phyloP scores from a whole-genome alignment of 2,888 invertebrate species.

The Apotomis turbidana region DNA sequence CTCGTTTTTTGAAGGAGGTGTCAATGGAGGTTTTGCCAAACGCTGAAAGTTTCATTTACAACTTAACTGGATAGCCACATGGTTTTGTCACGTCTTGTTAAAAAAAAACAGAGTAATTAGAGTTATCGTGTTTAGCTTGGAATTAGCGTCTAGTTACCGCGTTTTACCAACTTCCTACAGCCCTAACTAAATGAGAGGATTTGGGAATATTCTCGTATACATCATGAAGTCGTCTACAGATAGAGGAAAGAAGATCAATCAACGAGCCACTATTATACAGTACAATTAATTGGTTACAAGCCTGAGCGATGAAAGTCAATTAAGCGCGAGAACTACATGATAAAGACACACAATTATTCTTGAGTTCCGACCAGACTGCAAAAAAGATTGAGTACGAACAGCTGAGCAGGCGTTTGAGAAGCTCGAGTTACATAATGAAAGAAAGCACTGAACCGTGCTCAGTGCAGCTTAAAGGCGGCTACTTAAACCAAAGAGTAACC shows the following conservation, averaged over 20 bases:
- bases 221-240: not conserved
- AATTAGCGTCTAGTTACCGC: too few species aligned
- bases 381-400: slow-evolving; percentile 52
- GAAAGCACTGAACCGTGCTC: slow-evolving; percentile 53
- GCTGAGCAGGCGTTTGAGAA: slow-evolving; percentile 50
- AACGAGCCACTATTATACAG: not conserved
- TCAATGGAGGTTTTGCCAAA: too few species aligned
- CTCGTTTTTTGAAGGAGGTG: too few species aligned
- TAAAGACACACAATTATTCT: slow-evolving; percentile 1
- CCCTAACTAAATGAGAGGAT: too few species aligned
- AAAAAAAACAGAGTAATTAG: too few species aligned
- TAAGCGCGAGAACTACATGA: not conserved
- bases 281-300: not conserved
- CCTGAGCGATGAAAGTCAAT: not conserved
- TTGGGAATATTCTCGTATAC: too few species aligned
- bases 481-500: too few species aligned
- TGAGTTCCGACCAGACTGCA: slow-evolving; percentile 6
- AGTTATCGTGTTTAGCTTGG: too few species aligned
- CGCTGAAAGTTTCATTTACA: too few species aligned
- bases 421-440: slow-evolving; percentile 56
- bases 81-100: too few species aligned
- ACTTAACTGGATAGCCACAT: too few species aligned
- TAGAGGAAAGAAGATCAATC: not conserved
- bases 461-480: not conserved
- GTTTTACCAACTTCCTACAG: too few species aligned